phyloP scores from a whole-genome alignment of 2,113 vertebrate genomes.

The Corydoras sp. region DNA sequence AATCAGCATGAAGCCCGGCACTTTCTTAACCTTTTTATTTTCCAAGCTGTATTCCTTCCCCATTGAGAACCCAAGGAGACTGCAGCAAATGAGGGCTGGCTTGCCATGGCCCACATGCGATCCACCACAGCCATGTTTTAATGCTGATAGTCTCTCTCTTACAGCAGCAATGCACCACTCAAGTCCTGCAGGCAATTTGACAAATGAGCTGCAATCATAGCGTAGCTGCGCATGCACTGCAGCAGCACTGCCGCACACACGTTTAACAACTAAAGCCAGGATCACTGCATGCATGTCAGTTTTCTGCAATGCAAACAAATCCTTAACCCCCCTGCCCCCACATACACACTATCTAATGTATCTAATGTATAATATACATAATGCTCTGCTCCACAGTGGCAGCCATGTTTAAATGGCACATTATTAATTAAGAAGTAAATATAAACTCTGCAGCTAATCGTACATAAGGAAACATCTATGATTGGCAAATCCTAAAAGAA shows the following conservation, averaged over 20 bases:
- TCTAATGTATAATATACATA: no score
- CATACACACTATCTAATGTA: slow-evolving; percentile 30
- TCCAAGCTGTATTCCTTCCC: slow-evolving; percentile 37
- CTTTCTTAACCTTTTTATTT: slow-evolving; percentile 17
- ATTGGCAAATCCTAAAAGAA: no score
- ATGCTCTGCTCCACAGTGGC: no score
- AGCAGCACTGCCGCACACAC: slow-evolving; percentile 48
- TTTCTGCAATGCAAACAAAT: slow-evolving; percentile 36
- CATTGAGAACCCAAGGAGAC: slow-evolving; percentile 49
- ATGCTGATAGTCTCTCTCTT: slow-evolving; percentile 57
- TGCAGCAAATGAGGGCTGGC: slow-evolving; percentile 30
- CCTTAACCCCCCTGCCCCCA: slow-evolving; percentile 3
- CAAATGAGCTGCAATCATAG: slow-evolving; percentile 67
- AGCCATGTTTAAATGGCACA: no score
- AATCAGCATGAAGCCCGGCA: neutral
- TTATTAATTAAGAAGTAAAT: no score
- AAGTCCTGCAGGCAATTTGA: slow-evolving; percentile 70
- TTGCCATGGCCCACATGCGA: slow-evolving; percentile 52
- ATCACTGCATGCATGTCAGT: slow-evolving; percentile 38
- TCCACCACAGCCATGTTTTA: slow-evolving; percentile 56
- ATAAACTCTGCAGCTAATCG: no score
- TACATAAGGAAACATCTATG: no score
- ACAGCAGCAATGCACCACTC: slow-evolving; percentile 75
- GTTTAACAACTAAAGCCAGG: slow-evolving; percentile 55
- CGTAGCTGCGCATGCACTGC: slow-evolving; percentile 62